Percentiles rank a stretch among this genome's conserved stretches.
These are phyloP conservation scores for Heterohyrax brucei DNA, from an alignment of 2,797 vertebrate genomes.

Conservation along the genomic window DNA sequence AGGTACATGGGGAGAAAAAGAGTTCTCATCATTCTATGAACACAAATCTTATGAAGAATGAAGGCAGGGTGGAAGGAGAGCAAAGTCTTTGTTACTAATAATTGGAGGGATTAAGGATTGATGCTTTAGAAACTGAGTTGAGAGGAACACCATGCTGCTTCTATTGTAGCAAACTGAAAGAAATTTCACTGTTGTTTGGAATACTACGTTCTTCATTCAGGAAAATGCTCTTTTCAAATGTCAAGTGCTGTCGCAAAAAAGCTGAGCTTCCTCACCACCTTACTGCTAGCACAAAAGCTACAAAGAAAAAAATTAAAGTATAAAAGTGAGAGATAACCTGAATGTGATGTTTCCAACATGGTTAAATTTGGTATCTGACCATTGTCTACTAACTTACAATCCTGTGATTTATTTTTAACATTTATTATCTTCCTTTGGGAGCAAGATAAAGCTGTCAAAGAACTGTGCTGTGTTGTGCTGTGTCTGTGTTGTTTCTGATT, in stretches of 20 bases:
- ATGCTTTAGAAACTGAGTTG: neutral
- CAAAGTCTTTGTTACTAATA: neutral
- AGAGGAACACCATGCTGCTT: neutral
- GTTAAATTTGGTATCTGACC: conserved; percentile 59
- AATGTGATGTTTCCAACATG: conserved; percentile 13
- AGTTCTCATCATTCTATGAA: neutral
- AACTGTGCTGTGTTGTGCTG: neutral
- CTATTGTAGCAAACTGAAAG: neutral
- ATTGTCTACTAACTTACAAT: conserved; percentile 12
- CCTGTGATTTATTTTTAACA: conserved; percentile 68
- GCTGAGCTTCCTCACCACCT: neutral
- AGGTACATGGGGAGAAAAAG: neutral
- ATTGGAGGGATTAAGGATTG: neutral
- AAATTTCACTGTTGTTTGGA: conserved; percentile 21
- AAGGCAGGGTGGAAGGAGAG: neutral
- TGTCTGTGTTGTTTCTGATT: conserved; percentile 43
- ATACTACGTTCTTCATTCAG: conserved; percentile 20
- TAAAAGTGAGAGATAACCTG: conserved; percentile 51
- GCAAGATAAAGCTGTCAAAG: conserved; percentile 56
- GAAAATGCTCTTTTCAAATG: conserved; percentile 47
- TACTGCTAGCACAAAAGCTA: conserved; percentile 38
- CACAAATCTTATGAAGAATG: neutral
- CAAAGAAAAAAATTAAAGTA: neutral
- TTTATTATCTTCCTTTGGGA: conserved; percentile 58
- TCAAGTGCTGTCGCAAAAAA: conserved; percentile 47